Evolutionary conservation across 2,888 invertebrate species (phyloP), one percentile per base, ranked within the genome.

Genomic region (Anticlea derivata): DNA sequence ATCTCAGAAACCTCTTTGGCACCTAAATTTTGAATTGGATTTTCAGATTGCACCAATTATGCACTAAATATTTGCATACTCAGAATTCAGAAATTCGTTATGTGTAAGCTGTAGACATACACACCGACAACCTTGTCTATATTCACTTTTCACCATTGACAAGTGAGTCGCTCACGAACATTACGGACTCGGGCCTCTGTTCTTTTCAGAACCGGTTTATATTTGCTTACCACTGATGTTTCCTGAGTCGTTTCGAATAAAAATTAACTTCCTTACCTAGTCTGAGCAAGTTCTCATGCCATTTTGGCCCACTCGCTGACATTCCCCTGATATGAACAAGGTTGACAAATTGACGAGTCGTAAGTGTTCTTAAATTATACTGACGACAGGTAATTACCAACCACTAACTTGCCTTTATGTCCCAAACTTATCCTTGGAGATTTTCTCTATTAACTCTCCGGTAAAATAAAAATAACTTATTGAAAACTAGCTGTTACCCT

Each of bases 311-410:
- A 46, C 45, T 39, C 38, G 50, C 11, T 66, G 68, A 60, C 70
- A 64, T 70, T 66, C 64, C 46, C 52, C 50, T 50, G 54, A 56
- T 56, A 60, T 58, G 54, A 53, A 55, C 71, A 71, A 73, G 66
- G 70, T 61, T 67, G 55, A 54, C 56, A 62, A 65, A 64, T 69
- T 65, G 61, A 54, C 59, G 49, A 56, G 61, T 64, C 58, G 60
- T 66, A 60, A 61, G 46, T 60, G 60, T 54, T 57, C 53, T 50
- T 70, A 50, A 45, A 35, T 44, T 45, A 66, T 63, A 64, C 61
- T 61, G 40, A 49, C 48, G 41, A 54, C 31, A 29, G 20, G 46
- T 45, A 51, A 58, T 60, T 60, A n/a, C n/a, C n/a, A 55, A 43
- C 55, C 23, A 12, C 20, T 47, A 24, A 48, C 43, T 50, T 37